Evolutionary conservation across 2,113 vertebrate genomes (phyloP), one percentile per base, ranked within the genome.

Genomic region (Scatophagus argus): DNA sequence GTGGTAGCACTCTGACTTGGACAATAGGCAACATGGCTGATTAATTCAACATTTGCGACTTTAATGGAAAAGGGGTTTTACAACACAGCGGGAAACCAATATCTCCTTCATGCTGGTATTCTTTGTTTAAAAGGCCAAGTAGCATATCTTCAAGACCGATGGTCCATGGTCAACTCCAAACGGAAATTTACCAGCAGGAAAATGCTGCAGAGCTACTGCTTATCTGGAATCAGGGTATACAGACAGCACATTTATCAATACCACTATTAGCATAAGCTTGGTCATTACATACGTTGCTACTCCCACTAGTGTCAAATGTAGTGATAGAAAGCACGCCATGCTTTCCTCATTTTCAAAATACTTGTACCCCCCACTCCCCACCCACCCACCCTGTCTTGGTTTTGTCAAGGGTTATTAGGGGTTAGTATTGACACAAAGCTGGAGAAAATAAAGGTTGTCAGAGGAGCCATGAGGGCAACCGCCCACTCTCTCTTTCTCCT

Each of bases 361-460:
- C 17, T 27, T 23, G 19, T 62, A 58, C 63, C 56, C 62, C 38
- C 29, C 61, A 8, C 73, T n/a, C n/a, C 71, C 32, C 11, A 13
- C 47, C 25, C 51, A 25, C 49, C 8, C 11, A n/a, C 49, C 59
- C 46, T 29, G n/a, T 23, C 31, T 3, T 2, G 3, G 1, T 32
- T 85, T 67, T 34, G 44, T 56, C 74, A 77, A 70, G 17, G 75
- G 87, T 85, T 81, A 91, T 85, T 81, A 91, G 61, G 64, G 88
- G 87, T 93, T 90, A 91, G 89, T 83, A 86, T 62, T 27, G 87
- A 89, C 88, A 85, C 80, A 90, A 91, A 86, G 58, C 90, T 74
- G 81, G 75, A 91, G 82, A 90, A 94, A 93, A 92, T 92, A 92
- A 94, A 93, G 93, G 91, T 92, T 89, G 91, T 91, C 79, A 86